Conservation (phyloP, 1,140 invertebrate species). For the Chelonus insularis region DNA sequence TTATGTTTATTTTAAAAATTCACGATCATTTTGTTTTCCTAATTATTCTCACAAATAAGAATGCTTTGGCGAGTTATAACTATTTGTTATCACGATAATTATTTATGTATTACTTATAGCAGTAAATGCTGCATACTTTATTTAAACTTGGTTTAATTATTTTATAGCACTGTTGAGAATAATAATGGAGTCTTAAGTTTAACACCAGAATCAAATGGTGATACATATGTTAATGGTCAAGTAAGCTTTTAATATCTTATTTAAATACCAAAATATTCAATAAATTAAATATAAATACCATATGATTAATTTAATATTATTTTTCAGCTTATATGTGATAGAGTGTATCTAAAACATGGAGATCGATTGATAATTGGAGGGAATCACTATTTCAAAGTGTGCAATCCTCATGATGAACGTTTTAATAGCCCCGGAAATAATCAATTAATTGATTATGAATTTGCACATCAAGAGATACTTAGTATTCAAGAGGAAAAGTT, state of each 20-base stretch:
- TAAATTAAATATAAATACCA: constrained; percentile 4
- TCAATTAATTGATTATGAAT: constrained; percentile 65
- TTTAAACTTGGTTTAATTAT: constrained; percentile 13
- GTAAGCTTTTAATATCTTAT: constrained; percentile 43
- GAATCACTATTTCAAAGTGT: constrained; percentile 69
- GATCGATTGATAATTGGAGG: constrained; percentile 71
- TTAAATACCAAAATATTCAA: not conserved
- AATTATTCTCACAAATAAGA: no score
- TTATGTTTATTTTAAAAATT: no score
- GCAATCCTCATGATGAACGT: constrained; percentile 54
- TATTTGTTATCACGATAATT: no score
- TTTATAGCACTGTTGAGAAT: constrained; percentile 55
- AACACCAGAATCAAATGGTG: constrained; percentile 59
- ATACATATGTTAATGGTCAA: constrained; percentile 71
- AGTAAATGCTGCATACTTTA: not conserved
- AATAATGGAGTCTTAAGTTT: constrained; percentile 56
- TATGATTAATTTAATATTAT: no score
- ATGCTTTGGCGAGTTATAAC: no score
- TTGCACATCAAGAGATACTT: constrained; percentile 68
- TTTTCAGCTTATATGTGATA: constrained; percentile 44
- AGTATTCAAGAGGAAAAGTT: constrained; percentile 64
- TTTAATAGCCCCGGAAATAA: constrained; percentile 37
- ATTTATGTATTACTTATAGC: not conserved
- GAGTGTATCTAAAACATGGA: constrained; percentile 62
- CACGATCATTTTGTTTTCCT: no score